Evolutionary conservation across 2,888 invertebrate species (phyloP), one percentile per base, ranked within the genome.

Genomic region (Erebia epiphron): DNA sequence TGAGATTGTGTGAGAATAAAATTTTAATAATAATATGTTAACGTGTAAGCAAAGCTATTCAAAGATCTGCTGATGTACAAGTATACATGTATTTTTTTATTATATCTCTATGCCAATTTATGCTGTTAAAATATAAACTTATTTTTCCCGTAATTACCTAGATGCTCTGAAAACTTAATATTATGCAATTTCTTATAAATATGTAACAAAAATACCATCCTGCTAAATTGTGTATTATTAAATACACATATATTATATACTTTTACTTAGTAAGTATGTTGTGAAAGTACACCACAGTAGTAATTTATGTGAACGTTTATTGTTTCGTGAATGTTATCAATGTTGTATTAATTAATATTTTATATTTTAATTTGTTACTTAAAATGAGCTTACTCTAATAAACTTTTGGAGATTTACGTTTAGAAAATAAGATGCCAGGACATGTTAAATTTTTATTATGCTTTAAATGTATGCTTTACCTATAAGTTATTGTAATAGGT

Each of bases 401-500:
- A 70, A 70, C 57, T 57, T 63, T 63, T 50, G 26, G 13, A 66
- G 49, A 18, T 62, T 50, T 52, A 64, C 41, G 26, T 64, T 35
- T 64, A 64, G 14, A 60, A 50, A n/a, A 58, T 62, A 69, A 56
- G 52, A 16, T 5, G 14, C 50, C n/a, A 5, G 8, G 8, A 26
- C 60, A 14, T 64, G 49, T 61, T 66, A 50, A 49, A 70, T 21
- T 18, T 46, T 21, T 64, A 18, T 67, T 75, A 75, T 72, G 76
- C 77, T 73, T 78, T 77, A 75, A 71, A 65, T 77, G 77, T 78
- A 79, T 75, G 76, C 77, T 75, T 81, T 76, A 7, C 35, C 46
- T 58, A 10, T 57, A 58, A 67, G 66, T 57, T 58, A 76, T 73
- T 60, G 18, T 68, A 75, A 66, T 74, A 75, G 70, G 73, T 69